Percentiles rank a stretch among this genome's conserved stretches.
Evolutionary conservation across 2,888 invertebrate genomes (phyloP).

Genomic region (Hirtodrosophila alboralis): DNA sequence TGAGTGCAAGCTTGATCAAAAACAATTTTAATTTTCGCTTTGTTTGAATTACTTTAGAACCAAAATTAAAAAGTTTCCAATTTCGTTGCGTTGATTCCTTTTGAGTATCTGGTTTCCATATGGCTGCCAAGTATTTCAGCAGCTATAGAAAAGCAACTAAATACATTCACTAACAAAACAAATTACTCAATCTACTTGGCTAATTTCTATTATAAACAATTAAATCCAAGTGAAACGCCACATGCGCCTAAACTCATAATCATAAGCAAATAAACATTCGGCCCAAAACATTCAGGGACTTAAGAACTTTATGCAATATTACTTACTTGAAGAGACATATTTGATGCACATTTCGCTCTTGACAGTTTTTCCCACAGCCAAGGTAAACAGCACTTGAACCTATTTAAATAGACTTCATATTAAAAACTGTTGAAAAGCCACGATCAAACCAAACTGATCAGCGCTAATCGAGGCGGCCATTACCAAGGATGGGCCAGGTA

Average conservation of each 20-base stretch:
- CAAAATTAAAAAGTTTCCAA: no score
- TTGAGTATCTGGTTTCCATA: conserved; percentile 28
- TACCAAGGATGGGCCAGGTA: conserved; percentile 6
- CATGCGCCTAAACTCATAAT: conserved; percentile 28
- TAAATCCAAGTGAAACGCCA: conserved; percentile 24
- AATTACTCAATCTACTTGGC: conserved; percentile 45
- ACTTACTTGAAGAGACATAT: conserved; percentile 38
- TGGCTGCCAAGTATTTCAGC: conserved; percentile 15
- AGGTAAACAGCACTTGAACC: conserved; percentile 65
- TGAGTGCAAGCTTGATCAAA: no score
- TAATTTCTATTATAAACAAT: conserved; percentile 53
- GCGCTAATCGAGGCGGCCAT: conserved; percentile 51
- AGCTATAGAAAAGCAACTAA: conserved; percentile 9
- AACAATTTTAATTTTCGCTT: no score
- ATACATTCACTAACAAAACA: conserved; percentile 13
- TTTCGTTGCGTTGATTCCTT: no score
- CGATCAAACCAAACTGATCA: conserved; percentile 68
- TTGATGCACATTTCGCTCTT: conserved; percentile 58
- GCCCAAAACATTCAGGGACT: conserved; percentile 6
- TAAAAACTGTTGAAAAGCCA: conserved; percentile 73
- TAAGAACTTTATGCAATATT: conserved; percentile 57
- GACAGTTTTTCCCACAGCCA: conserved; percentile 67
- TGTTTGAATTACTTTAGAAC: no score
- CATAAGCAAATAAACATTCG: conserved; percentile 47
- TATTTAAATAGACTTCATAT: conserved; percentile 70